Conservation (phyloP, 2,888 invertebrate genomes). For the Cataglyphis livida region DNA sequence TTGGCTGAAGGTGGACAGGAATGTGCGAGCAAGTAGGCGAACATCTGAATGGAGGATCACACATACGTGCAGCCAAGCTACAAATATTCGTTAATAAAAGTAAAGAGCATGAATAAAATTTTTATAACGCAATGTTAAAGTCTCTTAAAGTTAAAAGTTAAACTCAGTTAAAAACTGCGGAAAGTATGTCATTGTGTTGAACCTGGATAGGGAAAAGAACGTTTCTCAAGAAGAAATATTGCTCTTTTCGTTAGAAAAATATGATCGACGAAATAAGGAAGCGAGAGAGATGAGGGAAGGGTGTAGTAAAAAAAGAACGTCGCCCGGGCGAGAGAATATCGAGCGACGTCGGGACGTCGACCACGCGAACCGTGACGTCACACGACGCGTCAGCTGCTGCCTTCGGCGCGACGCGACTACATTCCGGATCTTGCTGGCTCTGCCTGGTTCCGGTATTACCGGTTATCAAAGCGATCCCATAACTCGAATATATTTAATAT, state of each 20-base stretch:
- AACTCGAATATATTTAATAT: neutral
- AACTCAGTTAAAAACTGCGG: neutral
- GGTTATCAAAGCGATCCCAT: slow-evolving; percentile 17
- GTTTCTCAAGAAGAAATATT: neutral
- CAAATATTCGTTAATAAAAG: neutral
- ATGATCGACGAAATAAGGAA: slow-evolving; percentile 20
- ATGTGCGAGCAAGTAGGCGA: slow-evolving; percentile 28
- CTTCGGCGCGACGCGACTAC: slow-evolving; percentile 70
- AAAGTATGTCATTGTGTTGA: neutral
- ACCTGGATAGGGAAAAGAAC: neutral
- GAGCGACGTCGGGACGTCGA: slow-evolving; percentile 82
- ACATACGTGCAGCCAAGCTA: neutral
- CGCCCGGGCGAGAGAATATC: slow-evolving; percentile 83
- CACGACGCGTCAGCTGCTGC: slow-evolving; percentile 82
- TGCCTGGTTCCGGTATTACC: slow-evolving; percentile 66
- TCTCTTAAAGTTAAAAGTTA: too few species aligned
- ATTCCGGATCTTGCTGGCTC: slow-evolving; percentile 68
- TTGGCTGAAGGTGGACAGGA: slow-evolving; percentile 37
- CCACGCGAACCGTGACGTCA: slow-evolving; percentile 83
- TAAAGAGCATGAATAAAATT: neutral
- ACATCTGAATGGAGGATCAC: slow-evolving; percentile 36
- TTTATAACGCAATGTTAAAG: neutral
- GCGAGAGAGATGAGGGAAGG: slow-evolving; percentile 38
- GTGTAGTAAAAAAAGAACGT: slow-evolving; percentile 74
- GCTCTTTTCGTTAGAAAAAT: neutral